Percentiles rank a stretch among this genome's conserved stretches.
Conservation (phyloP, 1,140 invertebrate species). For the Drosophila tani region DNA sequence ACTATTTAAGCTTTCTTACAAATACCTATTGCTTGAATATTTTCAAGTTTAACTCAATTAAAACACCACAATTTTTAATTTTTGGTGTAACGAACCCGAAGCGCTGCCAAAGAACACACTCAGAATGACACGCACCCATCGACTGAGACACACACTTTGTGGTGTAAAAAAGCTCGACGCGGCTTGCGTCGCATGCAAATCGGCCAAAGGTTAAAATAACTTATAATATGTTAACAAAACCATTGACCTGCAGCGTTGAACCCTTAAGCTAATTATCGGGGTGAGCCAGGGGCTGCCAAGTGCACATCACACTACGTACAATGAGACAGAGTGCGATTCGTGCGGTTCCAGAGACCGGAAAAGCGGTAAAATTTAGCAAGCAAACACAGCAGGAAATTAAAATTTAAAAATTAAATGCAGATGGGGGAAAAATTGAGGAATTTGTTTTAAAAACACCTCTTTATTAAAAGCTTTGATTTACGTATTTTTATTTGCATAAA, state of each 20-base stretch:
- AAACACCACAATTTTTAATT: not conserved
- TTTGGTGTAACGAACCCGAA: constrained; percentile 18
- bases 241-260: constrained; percentile 78
- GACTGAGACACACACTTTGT: constrained; percentile 29
- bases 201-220: constrained; percentile 80
- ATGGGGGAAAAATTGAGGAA: not conserved
- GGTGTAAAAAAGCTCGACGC: constrained; percentile 24
- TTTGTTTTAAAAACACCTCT: not conserved
- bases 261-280: constrained; percentile 77
- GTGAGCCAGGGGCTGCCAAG: constrained; percentile 53
- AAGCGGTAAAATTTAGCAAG: constrained; percentile 4
- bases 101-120: constrained; percentile 14
- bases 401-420: too few relatives aligned
- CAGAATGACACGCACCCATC: constrained; percentile 29
- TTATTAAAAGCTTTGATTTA: too few relatives aligned
- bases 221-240: constrained; percentile 83
- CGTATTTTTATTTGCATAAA: not conserved
- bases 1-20: too few relatives aligned
- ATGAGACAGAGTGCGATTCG: constrained; percentile 26
- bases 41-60: not conserved
- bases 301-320: constrained; percentile 48
- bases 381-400: constrained; percentile 2
- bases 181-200: constrained; percentile 58
- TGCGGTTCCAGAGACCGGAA: constrained; percentile 20
- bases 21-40: not conserved